Percentiles rank a stretch among this genome's conserved stretches.
These are phyloP conservation scores for Athripsodes cinereus DNA, from an alignment of 2,888 invertebrate genomes.

Conservation along the genomic window DNA sequence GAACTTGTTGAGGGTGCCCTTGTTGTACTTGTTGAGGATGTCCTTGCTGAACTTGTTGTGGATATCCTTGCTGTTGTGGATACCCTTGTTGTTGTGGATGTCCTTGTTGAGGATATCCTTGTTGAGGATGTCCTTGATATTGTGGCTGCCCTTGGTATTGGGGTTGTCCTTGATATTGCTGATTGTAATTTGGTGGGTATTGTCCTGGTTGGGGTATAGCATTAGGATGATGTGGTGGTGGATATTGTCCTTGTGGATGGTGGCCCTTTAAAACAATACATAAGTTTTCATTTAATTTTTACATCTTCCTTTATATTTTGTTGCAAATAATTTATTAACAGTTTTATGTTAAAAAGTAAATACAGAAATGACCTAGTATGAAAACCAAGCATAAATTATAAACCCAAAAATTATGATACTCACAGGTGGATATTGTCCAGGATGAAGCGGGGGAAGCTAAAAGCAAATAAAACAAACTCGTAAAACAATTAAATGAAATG, in stretches of 20 bases:
- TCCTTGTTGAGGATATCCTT: slow-evolving; percentile 30
- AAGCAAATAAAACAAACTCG: neutral
- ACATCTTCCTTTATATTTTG: neutral
- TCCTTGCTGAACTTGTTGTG: slow-evolving; percentile 27
- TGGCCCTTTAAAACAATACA: neutral
- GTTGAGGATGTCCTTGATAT: slow-evolving; percentile 28
- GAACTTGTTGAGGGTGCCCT: slow-evolving; percentile 30
- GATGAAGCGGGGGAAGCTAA: neutral
- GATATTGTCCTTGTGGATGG: slow-evolving; percentile 14
- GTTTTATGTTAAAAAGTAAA: no score
- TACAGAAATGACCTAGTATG: no score
- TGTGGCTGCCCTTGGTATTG: slow-evolving; percentile 28
- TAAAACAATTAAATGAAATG: no score
- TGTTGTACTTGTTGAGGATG: slow-evolving; percentile 27
- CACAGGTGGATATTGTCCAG: neutral
- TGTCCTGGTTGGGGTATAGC: slow-evolving; percentile 29
- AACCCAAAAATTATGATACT: no score
- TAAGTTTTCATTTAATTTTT: no score
- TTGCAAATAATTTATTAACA: no score
- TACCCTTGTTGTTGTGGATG: slow-evolving; percentile 31
- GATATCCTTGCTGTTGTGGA: slow-evolving; percentile 29
- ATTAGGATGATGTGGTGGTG: slow-evolving; percentile 23
- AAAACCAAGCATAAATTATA: no score
- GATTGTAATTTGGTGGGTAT: slow-evolving; percentile 29
- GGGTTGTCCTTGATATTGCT: slow-evolving; percentile 27